A percentile compares a stretch with the other conserved stretches of the same genome.
phyloP scores from a whole-genome alignment of 2,888 invertebrate species.

The Patella depressa region DNA sequence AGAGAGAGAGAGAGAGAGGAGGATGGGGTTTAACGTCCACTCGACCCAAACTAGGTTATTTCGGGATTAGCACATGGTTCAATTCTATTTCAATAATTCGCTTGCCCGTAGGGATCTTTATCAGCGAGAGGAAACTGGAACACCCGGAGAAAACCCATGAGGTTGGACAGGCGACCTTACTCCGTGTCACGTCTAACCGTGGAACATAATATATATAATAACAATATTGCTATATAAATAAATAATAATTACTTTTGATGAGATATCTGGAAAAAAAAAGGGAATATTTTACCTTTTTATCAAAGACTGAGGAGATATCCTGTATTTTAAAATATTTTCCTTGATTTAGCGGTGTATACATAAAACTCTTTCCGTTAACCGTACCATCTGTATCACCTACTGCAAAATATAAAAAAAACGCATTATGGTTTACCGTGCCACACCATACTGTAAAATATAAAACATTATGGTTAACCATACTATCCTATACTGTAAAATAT shows the following conservation, averaged over 20 bases:
- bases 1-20: slow-evolving; percentile 10
- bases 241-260: background rate
- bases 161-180: background rate
- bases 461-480: too few species aligned
- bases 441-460: too few species aligned
- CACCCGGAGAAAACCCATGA: too few species aligned
- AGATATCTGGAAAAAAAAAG: background rate
- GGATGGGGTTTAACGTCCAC: background rate
- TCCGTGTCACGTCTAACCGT: background rate
- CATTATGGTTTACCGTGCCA: too few species aligned
- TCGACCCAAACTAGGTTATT: too few species aligned
- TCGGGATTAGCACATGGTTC: too few species aligned
- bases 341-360: slow-evolving; percentile 56
- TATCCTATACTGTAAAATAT: too few species aligned
- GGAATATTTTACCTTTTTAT: slow-evolving; percentile 49
- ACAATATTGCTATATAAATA: too few species aligned
- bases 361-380: slow-evolving; percentile 57
- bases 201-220: background rate
- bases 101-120: too few species aligned
- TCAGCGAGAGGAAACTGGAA: too few species aligned
- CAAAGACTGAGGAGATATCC: slow-evolving; percentile 56
- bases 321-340: slow-evolving; percentile 58
- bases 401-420: slow-evolving; percentile 14
- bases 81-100: too few species aligned
- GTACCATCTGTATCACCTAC: slow-evolving; percentile 61